phyloP scores from a whole-genome alignment of 1,140 invertebrate species.

The Leptonema lineaticorne region DNA sequence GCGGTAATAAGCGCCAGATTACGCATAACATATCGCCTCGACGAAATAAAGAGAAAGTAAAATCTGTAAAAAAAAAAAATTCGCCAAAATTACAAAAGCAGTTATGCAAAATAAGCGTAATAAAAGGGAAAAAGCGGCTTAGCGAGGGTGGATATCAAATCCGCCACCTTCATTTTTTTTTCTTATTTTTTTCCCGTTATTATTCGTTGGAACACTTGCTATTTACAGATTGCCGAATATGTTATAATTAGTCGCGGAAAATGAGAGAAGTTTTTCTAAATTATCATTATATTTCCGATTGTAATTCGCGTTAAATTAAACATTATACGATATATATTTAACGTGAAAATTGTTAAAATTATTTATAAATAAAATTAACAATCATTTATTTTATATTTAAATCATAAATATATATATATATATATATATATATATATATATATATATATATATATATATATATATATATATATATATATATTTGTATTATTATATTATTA shows the following conservation, averaged over 20 bases:
- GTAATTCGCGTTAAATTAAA: too few species aligned
- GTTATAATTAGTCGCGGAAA: too few species aligned
- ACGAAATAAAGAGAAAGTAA: slow-evolving; percentile 19
- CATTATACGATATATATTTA: too few species aligned
- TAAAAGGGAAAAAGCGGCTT: slow-evolving; percentile 16
- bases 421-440: background rate
- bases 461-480: background rate
- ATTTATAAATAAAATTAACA: too few species aligned
- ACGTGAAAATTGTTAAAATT: too few species aligned
- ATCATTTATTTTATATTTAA: too few species aligned
- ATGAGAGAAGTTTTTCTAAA: too few species aligned
- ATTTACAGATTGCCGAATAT: background rate
- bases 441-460: background rate
- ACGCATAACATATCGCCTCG: slow-evolving; percentile 37
- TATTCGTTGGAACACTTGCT: background rate
- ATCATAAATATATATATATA: background rate
- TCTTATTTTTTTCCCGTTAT: background rate
- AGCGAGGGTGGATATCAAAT: background rate
- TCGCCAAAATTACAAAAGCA: slow-evolving; percentile 37
- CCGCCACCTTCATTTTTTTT: background rate
- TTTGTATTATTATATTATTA: background rate
- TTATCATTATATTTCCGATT: too few species aligned
- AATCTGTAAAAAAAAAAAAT: slow-evolving; percentile 24
- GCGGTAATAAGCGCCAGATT: slow-evolving; percentile 40
- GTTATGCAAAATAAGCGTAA: slow-evolving; percentile 38